Base-by-base conservation (phyloP, 2,113 vertebrate species). In the Rhabdornis inornatus region DNA sequence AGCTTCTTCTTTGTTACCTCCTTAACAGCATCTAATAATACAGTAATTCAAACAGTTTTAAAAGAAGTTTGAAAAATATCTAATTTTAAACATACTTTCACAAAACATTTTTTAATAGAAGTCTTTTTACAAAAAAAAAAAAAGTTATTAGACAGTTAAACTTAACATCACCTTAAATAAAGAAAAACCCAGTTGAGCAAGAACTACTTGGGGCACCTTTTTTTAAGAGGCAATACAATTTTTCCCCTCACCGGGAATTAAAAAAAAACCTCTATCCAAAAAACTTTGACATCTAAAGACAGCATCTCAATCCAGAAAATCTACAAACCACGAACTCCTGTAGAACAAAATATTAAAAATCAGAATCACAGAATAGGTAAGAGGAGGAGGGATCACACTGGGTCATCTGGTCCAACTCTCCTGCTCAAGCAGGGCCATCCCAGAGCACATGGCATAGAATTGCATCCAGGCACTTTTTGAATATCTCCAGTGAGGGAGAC, bases 1-100 rank as follows among this genome's bases (percentile, higher is more conserved):
- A 99, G 95, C 66, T 98, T 98, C 79, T 97, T 98, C 90, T 97
- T 97, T 44, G 98, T 96, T 23, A 98, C 97, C 60, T 99, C 98
- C 95, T 97, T 99, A 74, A 99, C 99, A 6, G 97, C 96, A 88
- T 98, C 99, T 99, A 90, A 64, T 57, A 64, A 93, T 31, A 77
- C 37, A 93, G 21, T 31, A 91, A 96, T 70, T 92, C 30, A 82
- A 94, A 56, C 0, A 1, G 7, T 53, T 88, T 79, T 76, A 91
- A 89, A 50, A 2, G 70, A 52, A 56, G 5, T 20, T 31, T 16
- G 45, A 74, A 70, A 68, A 74, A 24, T 19, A 63, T 1, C 5
- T 77, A 11, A 25, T 59, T 88, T 80, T 79, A 45, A 76, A 80
- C 2, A 44, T 28, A 45, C 13, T 65, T 90, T 37, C 70, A 70